Conservation (phyloP, 2,797 vertebrate genomes). For the Rhabdomys pumilio region DNA sequence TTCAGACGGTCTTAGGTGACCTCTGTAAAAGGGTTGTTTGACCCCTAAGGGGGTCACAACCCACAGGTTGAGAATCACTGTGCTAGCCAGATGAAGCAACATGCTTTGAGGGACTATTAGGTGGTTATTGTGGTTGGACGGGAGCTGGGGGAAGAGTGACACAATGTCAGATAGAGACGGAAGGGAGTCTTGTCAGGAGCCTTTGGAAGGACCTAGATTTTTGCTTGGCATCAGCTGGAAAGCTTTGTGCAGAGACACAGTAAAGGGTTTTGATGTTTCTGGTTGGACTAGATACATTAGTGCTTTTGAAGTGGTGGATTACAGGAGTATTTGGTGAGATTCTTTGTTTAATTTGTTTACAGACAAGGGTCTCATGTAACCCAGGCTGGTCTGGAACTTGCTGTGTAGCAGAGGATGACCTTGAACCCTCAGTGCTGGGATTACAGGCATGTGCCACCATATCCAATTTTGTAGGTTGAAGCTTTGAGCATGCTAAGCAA, state of each 20-base stretch:
- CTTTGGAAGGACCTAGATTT: background rate
- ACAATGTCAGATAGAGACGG: background rate
- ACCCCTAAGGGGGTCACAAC: background rate
- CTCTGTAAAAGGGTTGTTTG: background rate
- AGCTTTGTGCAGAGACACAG: background rate
- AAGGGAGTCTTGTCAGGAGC: background rate
- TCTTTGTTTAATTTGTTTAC: background rate
- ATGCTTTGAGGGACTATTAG: background rate
- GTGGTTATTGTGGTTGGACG: background rate
- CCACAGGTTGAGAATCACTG: background rate
- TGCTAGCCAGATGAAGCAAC: background rate
- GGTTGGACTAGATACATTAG: background rate
- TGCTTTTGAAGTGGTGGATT: slow-evolving; percentile 38
- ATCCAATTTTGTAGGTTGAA: background rate
- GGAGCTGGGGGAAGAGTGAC: background rate
- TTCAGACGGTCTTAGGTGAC: background rate
- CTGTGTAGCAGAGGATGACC: background rate
- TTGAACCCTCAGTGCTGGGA: background rate
- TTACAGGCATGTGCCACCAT: background rate
- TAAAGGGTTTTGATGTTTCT: slow-evolving; percentile 15
- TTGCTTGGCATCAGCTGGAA: background rate
- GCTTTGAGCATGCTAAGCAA: background rate
- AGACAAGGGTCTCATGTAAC: background rate
- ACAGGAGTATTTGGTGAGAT: background rate
- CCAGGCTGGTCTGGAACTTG: background rate